Evolutionary conservation across 2,113 vertebrate genomes (phyloP).

Genomic region (Tamias sibiricus): DNA sequence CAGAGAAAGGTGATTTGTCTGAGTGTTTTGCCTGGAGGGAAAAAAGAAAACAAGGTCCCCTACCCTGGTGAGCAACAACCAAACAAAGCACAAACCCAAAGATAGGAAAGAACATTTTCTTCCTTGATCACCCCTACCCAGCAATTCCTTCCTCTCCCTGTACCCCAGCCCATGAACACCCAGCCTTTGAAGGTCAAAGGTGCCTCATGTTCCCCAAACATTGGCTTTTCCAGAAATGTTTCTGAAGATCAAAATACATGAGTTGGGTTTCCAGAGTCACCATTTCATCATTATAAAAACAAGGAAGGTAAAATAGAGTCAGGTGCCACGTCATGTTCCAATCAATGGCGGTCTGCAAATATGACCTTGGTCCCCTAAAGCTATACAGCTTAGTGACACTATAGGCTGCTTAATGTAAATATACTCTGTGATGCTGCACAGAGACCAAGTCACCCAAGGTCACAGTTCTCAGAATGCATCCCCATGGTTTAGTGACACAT

Average conservation of each 20-base stretch:
- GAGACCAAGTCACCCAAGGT: not conserved
- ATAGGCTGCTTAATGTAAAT: not conserved
- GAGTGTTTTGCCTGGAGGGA: constrained; percentile 43
- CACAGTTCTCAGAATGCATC: not conserved
- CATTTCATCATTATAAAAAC: not conserved
- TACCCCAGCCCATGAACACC: not conserved
- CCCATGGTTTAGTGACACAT: not conserved
- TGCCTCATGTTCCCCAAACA: not conserved
- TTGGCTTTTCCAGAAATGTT: constrained; percentile 16
- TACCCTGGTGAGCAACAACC: not conserved
- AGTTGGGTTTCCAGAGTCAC: not conserved
- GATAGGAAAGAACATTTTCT: not conserved
- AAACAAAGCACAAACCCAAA: constrained; percentile 39
- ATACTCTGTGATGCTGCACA: not conserved
- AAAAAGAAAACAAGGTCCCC: constrained; percentile 42
- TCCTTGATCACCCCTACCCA: not conserved
- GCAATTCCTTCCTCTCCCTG: not conserved
- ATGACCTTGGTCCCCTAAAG: too few relatives aligned
- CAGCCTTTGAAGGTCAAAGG: not conserved
- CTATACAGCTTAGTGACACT: too few relatives aligned
- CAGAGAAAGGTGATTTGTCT: constrained; percentile 10
- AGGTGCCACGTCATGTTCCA: not conserved
- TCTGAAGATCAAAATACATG: not conserved
- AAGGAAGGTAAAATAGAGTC: not conserved
- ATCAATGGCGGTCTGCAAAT: too few relatives aligned